Conservation (phyloP, 1,140 invertebrate species). For the Neodiprion virginianus region DNA sequence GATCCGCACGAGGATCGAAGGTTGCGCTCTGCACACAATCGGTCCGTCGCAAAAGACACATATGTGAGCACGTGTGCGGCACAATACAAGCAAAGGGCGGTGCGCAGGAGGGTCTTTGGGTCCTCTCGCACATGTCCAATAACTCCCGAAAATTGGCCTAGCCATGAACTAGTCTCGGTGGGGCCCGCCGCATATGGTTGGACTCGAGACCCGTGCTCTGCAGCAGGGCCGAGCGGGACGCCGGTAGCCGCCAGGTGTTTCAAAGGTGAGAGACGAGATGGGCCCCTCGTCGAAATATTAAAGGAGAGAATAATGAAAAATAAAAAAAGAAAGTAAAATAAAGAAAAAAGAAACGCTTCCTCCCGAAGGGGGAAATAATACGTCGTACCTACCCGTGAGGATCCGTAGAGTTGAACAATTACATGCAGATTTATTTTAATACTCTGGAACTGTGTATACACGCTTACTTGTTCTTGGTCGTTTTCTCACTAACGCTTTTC, state of each 20-base stretch:
- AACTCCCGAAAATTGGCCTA: background rate
- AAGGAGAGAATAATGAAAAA: background rate
- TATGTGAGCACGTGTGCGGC: background rate
- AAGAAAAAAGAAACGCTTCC: too few species aligned
- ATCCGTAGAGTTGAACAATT: too few species aligned
- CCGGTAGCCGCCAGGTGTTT: background rate
- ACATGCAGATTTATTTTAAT: too few species aligned
- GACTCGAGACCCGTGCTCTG: background rate
- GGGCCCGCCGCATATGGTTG: background rate
- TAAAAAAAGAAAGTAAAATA: background rate
- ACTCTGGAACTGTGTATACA: too few species aligned
- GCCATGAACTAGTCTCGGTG: conserved; percentile 6
- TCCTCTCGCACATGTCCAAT: background rate
- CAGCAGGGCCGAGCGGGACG: background rate
- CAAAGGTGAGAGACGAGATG: background rate
- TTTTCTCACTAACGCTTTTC: too few species aligned
- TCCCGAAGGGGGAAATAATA: too few species aligned
- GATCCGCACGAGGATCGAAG: too few species aligned
- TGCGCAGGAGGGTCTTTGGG: background rate
- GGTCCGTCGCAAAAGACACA: background rate
- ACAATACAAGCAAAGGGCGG: background rate
- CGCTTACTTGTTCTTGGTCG: too few species aligned
- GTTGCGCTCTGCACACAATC: background rate
- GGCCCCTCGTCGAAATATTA: background rate
- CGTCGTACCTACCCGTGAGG: too few species aligned